Conservation (phyloP, 2,888 invertebrate genomes). For the Dolomedes plantarius region DNA sequence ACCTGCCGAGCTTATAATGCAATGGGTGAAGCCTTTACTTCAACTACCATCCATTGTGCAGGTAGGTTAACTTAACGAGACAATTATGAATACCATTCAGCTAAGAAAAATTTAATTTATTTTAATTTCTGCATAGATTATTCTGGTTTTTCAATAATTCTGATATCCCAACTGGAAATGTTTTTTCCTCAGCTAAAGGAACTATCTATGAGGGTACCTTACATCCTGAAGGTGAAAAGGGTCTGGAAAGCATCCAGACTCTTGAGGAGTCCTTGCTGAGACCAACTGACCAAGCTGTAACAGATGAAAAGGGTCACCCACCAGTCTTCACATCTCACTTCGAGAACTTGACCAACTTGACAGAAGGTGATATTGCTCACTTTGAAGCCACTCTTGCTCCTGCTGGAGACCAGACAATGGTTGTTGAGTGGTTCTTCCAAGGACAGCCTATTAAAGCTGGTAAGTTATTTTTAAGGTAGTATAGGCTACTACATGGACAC, state of each 20-base stretch:
- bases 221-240: conserved; percentile 96
- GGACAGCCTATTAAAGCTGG: conserved; percentile 84
- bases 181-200: conserved; percentile 78
- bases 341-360: conserved; percentile 85
- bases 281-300: conserved; percentile 75
- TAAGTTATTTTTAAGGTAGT: conserved; percentile 44
- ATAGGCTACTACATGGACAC: too few relatives aligned
- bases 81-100: too few relatives aligned
- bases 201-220: conserved; percentile 91
- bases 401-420: conserved; percentile 94
- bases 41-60: conserved; percentile 89
- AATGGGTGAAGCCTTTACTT: conserved; percentile 93
- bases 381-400: conserved; percentile 98
- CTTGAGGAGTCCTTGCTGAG: conserved; percentile 87
- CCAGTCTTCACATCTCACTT: conserved; percentile 91
- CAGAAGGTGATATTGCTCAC: conserved; percentile 97
- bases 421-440: conserved; percentile 97
- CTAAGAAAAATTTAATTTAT: too few relatives aligned
- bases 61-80: conserved; percentile 78
- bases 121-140: too few relatives aligned
- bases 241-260: conserved; percentile 92
- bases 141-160: neutral
- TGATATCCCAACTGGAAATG: too few relatives aligned
- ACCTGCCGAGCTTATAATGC: conserved; percentile 94
- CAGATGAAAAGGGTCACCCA: conserved; percentile 87